Evolutionary conservation across 2,888 invertebrate species (phyloP).

Genomic region (Drepana falcataria): DNA sequence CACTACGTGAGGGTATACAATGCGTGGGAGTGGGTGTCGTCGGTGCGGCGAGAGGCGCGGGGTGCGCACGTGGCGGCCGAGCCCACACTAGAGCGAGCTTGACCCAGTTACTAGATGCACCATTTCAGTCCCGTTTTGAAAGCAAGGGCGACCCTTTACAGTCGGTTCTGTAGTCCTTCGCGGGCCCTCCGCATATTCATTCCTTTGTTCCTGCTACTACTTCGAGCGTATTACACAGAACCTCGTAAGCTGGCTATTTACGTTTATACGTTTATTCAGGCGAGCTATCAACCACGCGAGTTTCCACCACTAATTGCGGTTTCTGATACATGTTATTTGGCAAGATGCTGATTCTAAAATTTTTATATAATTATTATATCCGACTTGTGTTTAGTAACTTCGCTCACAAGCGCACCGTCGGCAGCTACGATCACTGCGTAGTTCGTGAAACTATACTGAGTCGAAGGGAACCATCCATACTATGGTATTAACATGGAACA

Average conservation of each 20-base stretch:
- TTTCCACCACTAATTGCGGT: constrained; percentile 7
- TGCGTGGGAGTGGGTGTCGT: constrained; percentile 14
- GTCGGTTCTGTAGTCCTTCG: constrained; percentile 21
- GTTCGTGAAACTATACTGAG: too few relatives aligned
- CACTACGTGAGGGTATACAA: constrained; percentile 24
- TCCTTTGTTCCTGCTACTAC: constrained; percentile 23
- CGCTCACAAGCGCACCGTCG: constrained; percentile 1
- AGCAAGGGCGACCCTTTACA: constrained; percentile 57
- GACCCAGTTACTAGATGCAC: constrained; percentile 73
- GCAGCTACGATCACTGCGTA: constrained; percentile 1
- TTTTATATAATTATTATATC: constrained; percentile 6
- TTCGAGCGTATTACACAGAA: not conserved
- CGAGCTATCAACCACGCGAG: too few relatives aligned
- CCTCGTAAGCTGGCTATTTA: too few relatives aligned
- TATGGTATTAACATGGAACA: too few relatives aligned
- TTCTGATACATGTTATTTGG: constrained; percentile 34
- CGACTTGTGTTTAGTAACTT: not conserved
- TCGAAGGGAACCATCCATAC: too few relatives aligned
- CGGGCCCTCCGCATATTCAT: constrained; percentile 21
- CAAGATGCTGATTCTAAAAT: constrained; percentile 20
- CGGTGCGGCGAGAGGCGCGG: constrained; percentile 10
- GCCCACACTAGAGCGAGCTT: constrained; percentile 63
- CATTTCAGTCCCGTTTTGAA: constrained; percentile 66
- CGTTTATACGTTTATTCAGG: too few relatives aligned
- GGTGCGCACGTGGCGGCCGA: constrained; percentile 60